Evolutionary conservation across 37 sponge, comb jelly and placozoan genomes (phyloP).

Genomic region (Hexactinellida sp.): DNA sequence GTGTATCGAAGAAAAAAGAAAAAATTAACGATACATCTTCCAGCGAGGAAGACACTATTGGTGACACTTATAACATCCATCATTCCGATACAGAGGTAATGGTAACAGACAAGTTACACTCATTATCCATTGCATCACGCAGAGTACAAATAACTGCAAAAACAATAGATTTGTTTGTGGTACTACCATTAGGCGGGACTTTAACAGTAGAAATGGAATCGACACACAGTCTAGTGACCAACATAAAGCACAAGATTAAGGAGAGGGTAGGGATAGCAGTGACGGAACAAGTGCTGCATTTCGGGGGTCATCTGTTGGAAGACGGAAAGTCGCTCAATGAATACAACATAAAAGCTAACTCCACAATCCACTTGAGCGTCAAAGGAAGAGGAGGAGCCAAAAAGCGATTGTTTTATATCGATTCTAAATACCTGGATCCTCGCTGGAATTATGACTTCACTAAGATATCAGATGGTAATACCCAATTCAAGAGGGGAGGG

Average conservation of each 20-base stretch:
- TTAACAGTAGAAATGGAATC: not conserved
- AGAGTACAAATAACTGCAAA: too few relatives aligned
- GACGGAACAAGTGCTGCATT: not conserved
- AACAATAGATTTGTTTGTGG: not conserved
- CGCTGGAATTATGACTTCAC: slow-evolving; percentile 22
- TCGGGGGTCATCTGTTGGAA: not conserved
- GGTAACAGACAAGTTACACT: too few relatives aligned
- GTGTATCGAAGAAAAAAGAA: too few relatives aligned
- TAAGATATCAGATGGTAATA: not conserved
- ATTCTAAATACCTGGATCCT: not conserved
- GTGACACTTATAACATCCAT: too few relatives aligned
- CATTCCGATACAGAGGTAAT: too few relatives aligned
- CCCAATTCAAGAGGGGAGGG: not conserved
- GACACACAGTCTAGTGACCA: not conserved
- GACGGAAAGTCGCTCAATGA: not conserved
- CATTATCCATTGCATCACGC: too few relatives aligned
- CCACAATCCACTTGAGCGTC: not conserved
- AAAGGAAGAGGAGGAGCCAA: not conserved
- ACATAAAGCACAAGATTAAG: not conserved
- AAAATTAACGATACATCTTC: too few relatives aligned
- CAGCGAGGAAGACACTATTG: too few relatives aligned
- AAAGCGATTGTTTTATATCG: not conserved
- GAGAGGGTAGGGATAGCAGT: not conserved
- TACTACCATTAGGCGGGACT: not conserved
- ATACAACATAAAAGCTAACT: not conserved